Percentiles rank a stretch among this genome's conserved stretches.
These are phyloP conservation scores for Tetramorium simillimum DNA, from an alignment of 1,140 invertebrate genomes.

Conservation along the genomic window DNA sequence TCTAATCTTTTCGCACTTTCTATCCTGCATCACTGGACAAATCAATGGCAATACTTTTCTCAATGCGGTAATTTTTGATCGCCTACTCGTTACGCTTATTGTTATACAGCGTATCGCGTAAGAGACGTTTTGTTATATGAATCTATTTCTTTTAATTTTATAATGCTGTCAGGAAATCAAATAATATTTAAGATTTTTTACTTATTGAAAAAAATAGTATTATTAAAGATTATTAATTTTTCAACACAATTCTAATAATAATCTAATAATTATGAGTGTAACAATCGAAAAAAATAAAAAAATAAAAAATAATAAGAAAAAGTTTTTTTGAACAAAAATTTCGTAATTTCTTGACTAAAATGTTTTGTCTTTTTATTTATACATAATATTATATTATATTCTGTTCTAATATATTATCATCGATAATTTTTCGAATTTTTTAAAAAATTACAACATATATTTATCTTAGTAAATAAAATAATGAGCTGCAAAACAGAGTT, in stretches of 20 bases:
- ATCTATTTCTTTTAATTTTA: not conserved
- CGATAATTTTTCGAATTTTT: not conserved
- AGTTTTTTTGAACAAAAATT: not conserved
- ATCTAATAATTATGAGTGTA: not conserved
- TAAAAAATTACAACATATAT: not conserved
- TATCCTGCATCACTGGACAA: conserved; percentile 67
- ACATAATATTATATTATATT: not conserved
- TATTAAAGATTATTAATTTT: not conserved
- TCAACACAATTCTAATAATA: not conserved
- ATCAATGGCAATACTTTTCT: conserved; percentile 63
- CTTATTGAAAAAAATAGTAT: not conserved
- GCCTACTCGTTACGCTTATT: not conserved
- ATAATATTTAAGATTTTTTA: not conserved
- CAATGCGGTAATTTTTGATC: conserved; percentile 29
- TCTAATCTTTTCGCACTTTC: conserved; percentile 77
- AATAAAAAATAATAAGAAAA: not conserved
- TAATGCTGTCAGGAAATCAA: not conserved
- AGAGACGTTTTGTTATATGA: not conserved
- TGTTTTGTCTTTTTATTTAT: not conserved
- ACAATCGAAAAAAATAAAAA: not conserved
- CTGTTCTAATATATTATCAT: not conserved
- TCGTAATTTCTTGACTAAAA: not conserved
- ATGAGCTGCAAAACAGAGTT: not conserved
- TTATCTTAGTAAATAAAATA: not conserved
- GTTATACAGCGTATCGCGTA: not conserved